These are phyloP conservation scores for Spatulosminthurus flaviceps DNA, from an alignment of 2,888 invertebrate species.

Conservation along the genomic window DNA sequence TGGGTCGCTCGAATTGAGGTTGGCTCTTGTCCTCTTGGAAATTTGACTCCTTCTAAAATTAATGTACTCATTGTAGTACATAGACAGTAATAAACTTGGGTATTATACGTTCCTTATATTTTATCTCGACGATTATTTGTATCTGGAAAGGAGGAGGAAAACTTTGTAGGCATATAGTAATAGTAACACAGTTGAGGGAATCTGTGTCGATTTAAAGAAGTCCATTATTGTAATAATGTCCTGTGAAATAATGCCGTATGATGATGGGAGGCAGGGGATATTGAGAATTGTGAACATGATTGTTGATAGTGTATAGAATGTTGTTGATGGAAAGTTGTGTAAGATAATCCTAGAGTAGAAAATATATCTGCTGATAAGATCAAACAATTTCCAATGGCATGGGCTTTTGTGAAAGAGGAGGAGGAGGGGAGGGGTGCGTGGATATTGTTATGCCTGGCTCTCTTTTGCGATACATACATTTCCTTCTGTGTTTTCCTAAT, in stretches of 20 bases:
- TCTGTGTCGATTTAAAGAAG: no score
- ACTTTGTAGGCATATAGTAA: no score
- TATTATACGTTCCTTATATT: no score
- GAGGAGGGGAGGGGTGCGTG: neutral
- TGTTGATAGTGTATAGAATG: neutral
- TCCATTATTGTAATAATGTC: no score
- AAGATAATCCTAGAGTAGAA: neutral
- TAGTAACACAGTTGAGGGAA: no score
- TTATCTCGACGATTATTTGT: no score
- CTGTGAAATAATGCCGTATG: no score
- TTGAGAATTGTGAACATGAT: neutral
- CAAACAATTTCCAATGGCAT: neutral
- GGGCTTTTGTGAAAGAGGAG: neutral
- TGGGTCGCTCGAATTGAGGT: neutral
- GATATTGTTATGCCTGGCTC: neutral
- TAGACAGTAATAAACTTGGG: no score
- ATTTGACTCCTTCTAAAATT: neutral
- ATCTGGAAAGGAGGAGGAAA: no score
- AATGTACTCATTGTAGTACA: no score
- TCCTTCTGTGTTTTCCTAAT: neutral
- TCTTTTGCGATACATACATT: no score
- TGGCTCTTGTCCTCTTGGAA: slow-evolving; percentile 4
- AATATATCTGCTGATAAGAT: slow-evolving; percentile 12
- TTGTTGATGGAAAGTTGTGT: neutral
- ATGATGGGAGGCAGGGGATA: no score